Conservation (phyloP, 2,888 invertebrate species). For the Polydrusus tereticollis region DNA sequence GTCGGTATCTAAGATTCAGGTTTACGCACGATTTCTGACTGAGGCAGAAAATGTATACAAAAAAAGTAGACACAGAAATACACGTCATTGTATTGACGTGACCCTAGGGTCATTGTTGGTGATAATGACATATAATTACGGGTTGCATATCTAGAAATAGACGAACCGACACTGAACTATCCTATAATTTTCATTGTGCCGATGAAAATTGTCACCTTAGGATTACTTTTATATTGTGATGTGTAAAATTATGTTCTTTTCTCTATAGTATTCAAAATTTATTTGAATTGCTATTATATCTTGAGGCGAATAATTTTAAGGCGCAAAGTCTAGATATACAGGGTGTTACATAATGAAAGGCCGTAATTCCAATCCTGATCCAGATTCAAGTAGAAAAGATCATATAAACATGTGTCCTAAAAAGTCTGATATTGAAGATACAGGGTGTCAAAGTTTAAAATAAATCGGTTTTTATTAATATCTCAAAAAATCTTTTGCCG, state of each 20-base stretch:
- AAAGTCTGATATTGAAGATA: too few relatives aligned
- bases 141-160: slow-evolving; percentile 32
- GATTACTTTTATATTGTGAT: slow-evolving; percentile 13
- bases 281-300: too few relatives aligned
- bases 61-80: neutral
- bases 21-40: neutral
- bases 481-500: too few relatives aligned
- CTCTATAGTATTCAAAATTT: neutral
- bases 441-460: too few relatives aligned
- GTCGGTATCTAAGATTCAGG: neutral
- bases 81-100: slow-evolving; percentile 44
- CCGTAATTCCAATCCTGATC: too few relatives aligned
- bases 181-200: slow-evolving; percentile 32
- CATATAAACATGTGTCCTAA: too few relatives aligned
- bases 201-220: slow-evolving; percentile 30
- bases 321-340: too few relatives aligned
- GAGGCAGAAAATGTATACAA: neutral
- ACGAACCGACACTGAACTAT: slow-evolving; percentile 28
- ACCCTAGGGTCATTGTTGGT: slow-evolving; percentile 57
- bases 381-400: too few relatives aligned
- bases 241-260: slow-evolving; percentile 2
- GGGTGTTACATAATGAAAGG: too few relatives aligned
- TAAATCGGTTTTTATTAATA: too few relatives aligned
- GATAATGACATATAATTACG: slow-evolving; percentile 60
- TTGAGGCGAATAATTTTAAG: too few relatives aligned